A percentile compares a stretch with the other conserved stretches of the same genome.
phyloP scores from a whole-genome alignment of 2,888 invertebrate genomes.

The Aromia moschata region DNA sequence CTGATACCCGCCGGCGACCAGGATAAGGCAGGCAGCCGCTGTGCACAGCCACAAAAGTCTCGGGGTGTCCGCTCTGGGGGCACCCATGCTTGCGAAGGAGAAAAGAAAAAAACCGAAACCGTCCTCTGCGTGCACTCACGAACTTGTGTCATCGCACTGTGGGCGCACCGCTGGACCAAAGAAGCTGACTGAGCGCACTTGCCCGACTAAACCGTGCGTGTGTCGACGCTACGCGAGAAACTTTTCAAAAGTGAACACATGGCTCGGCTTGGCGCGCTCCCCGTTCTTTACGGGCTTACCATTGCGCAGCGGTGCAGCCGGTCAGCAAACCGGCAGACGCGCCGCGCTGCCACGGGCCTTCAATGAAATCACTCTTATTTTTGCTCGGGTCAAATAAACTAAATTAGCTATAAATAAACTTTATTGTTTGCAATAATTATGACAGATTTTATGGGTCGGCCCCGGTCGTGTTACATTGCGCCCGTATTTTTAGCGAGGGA shows the following conservation, averaged over 20 bases:
- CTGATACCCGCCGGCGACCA: slow-evolving; percentile 29
- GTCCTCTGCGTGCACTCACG: too few species aligned
- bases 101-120: too few species aligned
- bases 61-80: slow-evolving; percentile 22
- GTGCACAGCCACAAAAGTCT: slow-evolving; percentile 33
- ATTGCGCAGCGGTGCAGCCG: slow-evolving; percentile 31
- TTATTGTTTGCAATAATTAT: slow-evolving; percentile 24
- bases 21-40: slow-evolving; percentile 28
- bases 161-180: slow-evolving; percentile 31
- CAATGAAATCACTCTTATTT: slow-evolving; percentile 31
- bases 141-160: slow-evolving; percentile 39
- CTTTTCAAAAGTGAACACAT: slow-evolving; percentile 42
- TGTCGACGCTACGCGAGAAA: slow-evolving; percentile 31
- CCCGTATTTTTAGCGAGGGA: slow-evolving; percentile 11
- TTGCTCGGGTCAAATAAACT: slow-evolving; percentile 26
- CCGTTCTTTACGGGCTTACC: slow-evolving; percentile 30
- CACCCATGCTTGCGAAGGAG: slow-evolving; percentile 34
- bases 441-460: slow-evolving; percentile 11
- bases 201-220: slow-evolving; percentile 31
- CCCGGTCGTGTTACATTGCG: slow-evolving; percentile 3
- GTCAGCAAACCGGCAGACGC: slow-evolving; percentile 29
- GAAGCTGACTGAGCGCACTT: slow-evolving; percentile 37
- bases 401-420: slow-evolving; percentile 29
- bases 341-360: slow-evolving; percentile 15
- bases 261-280: slow-evolving; percentile 36